phyloP scores from a whole-genome alignment of 2,797 vertebrate species.

The Pangasius larnaudii region DNA sequence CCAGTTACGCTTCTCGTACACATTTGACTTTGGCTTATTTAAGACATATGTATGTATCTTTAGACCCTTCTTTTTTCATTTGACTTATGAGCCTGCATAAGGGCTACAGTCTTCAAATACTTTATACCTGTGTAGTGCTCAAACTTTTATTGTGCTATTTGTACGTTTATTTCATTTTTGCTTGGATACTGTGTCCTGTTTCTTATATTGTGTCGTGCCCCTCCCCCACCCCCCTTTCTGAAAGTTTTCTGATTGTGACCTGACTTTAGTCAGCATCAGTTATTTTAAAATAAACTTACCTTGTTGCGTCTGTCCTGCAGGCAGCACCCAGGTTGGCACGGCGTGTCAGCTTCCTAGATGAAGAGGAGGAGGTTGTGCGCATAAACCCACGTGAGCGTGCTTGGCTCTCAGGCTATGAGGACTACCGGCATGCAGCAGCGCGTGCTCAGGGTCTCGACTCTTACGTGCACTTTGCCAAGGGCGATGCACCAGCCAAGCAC shows the following conservation, averaged over 20 bases:
- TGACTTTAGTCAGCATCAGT: background rate
- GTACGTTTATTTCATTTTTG: background rate
- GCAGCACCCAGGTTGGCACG: conserved; percentile 81
- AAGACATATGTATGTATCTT: background rate
- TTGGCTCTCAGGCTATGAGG: conserved; percentile 95
- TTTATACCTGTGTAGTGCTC: background rate
- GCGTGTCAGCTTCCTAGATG: conserved; percentile 89
- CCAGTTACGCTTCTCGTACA: background rate
- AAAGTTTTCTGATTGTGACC: background rate
- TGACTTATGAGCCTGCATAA: background rate
- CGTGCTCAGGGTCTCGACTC: conserved; percentile 87
- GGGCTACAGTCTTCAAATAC: background rate
- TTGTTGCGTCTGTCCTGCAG: conserved; percentile 62
- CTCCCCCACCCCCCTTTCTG: background rate
- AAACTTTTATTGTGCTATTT: background rate
- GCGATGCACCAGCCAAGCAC: conserved; percentile 86
- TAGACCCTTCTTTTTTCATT: background rate
- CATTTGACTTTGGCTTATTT: background rate
- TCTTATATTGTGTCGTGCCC: background rate
- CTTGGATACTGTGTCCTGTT: background rate
- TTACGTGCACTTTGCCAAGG: conserved; percentile 92
- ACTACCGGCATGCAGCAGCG: conserved; percentile 90
- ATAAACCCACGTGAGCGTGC: conserved; percentile 95
- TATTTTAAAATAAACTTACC: background rate
- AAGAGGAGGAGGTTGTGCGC: conserved; percentile 95